Evolutionary conservation across 2,888 invertebrate species (phyloP).

Genomic region (Drosophila prolongata): DNA sequence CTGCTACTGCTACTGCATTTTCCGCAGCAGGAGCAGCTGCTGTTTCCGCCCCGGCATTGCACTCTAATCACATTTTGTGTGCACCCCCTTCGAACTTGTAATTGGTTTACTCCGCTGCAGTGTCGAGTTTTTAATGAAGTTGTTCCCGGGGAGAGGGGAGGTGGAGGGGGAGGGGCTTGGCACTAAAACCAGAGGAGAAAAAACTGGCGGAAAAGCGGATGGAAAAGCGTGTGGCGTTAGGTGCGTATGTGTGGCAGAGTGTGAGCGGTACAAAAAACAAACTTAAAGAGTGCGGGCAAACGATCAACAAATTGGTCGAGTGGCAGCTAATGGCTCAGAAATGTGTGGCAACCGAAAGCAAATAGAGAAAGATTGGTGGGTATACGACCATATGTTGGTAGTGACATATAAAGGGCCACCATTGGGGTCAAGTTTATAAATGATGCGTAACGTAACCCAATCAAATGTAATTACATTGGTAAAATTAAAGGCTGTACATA

Average conservation of each 20-base stretch:
- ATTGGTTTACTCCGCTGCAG: slow-evolving; percentile 71
- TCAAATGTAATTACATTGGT: neutral
- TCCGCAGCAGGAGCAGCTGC: slow-evolving; percentile 17
- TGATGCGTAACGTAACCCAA: slow-evolving; percentile 1
- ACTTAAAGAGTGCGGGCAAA: slow-evolving; percentile 26
- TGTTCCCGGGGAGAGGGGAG: slow-evolving; percentile 21
- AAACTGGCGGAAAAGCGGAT: neutral
- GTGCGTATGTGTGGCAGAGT: neutral
- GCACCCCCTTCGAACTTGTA: slow-evolving; percentile 54
- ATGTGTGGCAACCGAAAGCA: slow-evolving; percentile 4
- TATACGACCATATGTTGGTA: neutral
- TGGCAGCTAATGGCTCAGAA: slow-evolving; percentile 40
- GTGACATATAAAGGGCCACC: neutral
- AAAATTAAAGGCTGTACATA: too few relatives aligned
- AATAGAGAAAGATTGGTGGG: neutral
- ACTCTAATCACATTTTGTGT: slow-evolving; percentile 74
- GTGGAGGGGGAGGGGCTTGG: too few relatives aligned
- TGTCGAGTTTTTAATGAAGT: slow-evolving; percentile 65
- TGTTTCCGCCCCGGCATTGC: slow-evolving; percentile 56
- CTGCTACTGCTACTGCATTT: neutral
- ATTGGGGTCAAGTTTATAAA: slow-evolving; percentile 23
- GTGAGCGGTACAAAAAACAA: neutral
- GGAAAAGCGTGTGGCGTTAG: neutral
- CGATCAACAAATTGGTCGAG: slow-evolving; percentile 56
- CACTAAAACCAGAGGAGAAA: neutral